Conservation (phyloP, 2,797 vertebrate genomes). For the Yasuhikotakia modesta region DNA sequence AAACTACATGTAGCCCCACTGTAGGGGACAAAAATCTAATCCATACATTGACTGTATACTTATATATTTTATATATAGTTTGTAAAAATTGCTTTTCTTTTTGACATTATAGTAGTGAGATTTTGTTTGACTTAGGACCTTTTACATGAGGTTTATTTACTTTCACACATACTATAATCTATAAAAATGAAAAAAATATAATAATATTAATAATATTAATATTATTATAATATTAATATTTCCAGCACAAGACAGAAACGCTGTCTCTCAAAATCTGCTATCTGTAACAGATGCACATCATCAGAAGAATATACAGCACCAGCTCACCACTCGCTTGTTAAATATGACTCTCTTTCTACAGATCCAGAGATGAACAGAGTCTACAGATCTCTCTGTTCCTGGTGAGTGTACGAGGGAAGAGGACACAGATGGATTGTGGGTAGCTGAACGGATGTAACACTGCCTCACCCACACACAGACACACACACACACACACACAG, state of each 20-base stretch:
- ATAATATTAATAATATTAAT: no score
- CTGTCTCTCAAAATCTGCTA: background rate
- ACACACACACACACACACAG: background rate
- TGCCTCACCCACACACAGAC: slow-evolving; percentile 37
- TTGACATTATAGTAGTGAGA: no score
- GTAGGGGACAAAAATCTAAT: no score
- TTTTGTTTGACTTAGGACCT: no score
- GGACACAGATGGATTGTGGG: slow-evolving; percentile 52
- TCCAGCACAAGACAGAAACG: background rate
- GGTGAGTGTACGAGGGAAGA: slow-evolving; percentile 25
- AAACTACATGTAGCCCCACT: no score
- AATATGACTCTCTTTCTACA: background rate
- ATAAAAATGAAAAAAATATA: no score
- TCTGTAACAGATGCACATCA: background rate
- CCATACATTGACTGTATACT: no score
- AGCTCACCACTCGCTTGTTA: background rate
- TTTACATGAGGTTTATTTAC: no score
- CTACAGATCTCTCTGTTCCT: slow-evolving; percentile 18
- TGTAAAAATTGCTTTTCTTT: no score
- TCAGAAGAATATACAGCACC: background rate
- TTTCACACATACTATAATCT: no score
- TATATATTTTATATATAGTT: no score
- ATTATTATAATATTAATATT: no score
- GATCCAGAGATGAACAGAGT: slow-evolving; percentile 1
- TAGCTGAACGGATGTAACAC: slow-evolving; percentile 38